Evolutionary conservation across 2,888 invertebrate species (phyloP), one percentile per base, ranked within the genome.

Genomic region (Zele albiditarsus): DNA sequence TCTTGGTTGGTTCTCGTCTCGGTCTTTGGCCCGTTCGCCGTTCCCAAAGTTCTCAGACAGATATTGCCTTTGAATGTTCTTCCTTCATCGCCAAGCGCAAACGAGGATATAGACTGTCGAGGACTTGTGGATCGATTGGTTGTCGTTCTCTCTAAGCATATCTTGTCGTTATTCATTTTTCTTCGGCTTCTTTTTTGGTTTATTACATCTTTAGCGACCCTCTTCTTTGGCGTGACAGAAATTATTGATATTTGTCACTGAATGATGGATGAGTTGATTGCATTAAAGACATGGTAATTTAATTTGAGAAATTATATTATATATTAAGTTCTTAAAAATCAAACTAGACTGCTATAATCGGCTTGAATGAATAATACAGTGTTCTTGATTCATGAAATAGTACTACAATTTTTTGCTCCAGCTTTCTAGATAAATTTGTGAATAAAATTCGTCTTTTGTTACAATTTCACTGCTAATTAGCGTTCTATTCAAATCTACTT

Each of bases 21-120:
- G 63, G 25, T 49, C 70, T 63, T 49, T 58, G 53, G 58, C 33
- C 71, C 73, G 67, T 73, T 76, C 75, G 70, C 74, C 75, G 75
- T 71, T 75, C 67, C 71, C 74, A 75, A 78, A 75, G 75, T 78
- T 76, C 76, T 70, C 73, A 75, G 78, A 79, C 77, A 78, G 78
- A 79, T 78, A 79, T 79, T 78, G 76, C 79, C 75, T 78, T 74
- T 72, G 75, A 79, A 79, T 79, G 76, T 74, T 78, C 73, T 77
- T 74, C 69, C 28, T 71, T 71, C 58, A 71, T 58, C 65, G 66
- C 49, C 67, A 70, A 74, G 62, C 66, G 70, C 73, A 60, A 57
- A 58, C 60, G 8, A 20, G 27, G 38, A 20, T 68, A 57, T 33
- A 42, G 38, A 62, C 69, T 49, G 57, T 49, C 67, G 33, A 74